These are phyloP conservation scores for Andrena fulva DNA, from an alignment of 2,888 invertebrate species.

Conservation along the genomic window DNA sequence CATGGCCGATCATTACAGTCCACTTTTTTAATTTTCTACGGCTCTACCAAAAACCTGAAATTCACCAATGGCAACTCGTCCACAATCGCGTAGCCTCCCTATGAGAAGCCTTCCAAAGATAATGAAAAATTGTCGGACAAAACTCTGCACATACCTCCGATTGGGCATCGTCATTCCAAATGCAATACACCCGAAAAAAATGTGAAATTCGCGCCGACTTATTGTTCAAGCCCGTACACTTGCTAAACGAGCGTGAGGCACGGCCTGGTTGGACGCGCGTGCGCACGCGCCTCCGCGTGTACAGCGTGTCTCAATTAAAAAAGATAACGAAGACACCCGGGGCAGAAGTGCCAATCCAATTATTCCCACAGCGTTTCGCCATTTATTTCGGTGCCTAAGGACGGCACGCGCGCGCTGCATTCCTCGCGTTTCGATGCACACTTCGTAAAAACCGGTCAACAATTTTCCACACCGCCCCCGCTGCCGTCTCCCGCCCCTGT, in stretches of 20 bases:
- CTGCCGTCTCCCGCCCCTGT: not conserved
- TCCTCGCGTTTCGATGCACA: constrained; percentile 42
- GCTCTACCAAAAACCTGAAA: too few species aligned
- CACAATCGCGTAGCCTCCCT: too few species aligned
- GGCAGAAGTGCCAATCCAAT: constrained; percentile 63
- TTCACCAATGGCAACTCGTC: too few species aligned
- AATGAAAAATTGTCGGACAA: too few species aligned
- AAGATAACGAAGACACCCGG: constrained; percentile 57
- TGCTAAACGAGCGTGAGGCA: constrained; percentile 11
- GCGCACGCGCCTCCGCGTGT: constrained; percentile 3
- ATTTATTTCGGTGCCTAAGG: constrained; percentile 50
- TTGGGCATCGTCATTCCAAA: too few species aligned
- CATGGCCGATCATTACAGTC: too few species aligned
- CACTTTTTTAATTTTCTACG: too few species aligned
- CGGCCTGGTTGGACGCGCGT: not conserved
- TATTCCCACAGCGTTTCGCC: constrained; percentile 54
- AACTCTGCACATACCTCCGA: too few species aligned
- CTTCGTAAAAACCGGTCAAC: constrained; percentile 33
- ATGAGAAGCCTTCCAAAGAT: too few species aligned
- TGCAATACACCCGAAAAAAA: too few species aligned
- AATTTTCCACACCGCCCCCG: constrained; percentile 3
- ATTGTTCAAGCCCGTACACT: constrained; percentile 10
- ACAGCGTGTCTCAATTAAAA: constrained; percentile 64
- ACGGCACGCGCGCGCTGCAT: constrained; percentile 17
- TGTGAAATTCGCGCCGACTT: not conserved